Base-by-base conservation (phyloP, 1,140 invertebrate genomes). In the Apis dorsata region DNA sequence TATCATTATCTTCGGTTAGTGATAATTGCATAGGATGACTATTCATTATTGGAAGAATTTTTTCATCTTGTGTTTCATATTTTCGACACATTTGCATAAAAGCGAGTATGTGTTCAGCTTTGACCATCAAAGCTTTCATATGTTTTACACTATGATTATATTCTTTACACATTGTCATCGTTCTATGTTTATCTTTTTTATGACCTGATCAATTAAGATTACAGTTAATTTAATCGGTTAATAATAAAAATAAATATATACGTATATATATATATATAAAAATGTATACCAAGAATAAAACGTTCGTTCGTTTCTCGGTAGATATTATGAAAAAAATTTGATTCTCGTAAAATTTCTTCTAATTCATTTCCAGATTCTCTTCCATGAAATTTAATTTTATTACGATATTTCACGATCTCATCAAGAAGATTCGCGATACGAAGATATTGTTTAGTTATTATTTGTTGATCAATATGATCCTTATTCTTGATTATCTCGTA, bases 21-120 rank as follows among this genome's bases (percentile, higher is more conserved):
- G n/a, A 15, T 15, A 62, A 75, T 24, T 8, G 21, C 9, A 49
- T 10, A 12, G 59, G 59, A 28, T 63, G 15, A 44, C 17, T 9
- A 44, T 24, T 24, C 17, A 72, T 60, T 34, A 79, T 87, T 10
- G 86, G 81, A 78, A 90, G 24, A 69, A 91, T 71, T 78, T 90
- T 90, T 53, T 93, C 92, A 60, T 90, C 69, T 28, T 85, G 74
- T 0, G 88, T 90, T 84, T 94, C 92, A 28, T 90, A 93, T 69
- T 92, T 93, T 69, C 84, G 76, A 83, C 92, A 93, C 13, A 90
- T 89, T 57, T 90, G 65, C 15, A 91, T 60, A 0, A 91, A 57
- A n/a, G 8, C 51, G 10, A 88, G 60, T 21, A 88, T 49, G 13
- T 17, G 84, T 73, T 85, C 63, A 44, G 66, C 76, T 63, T 88